Evolutionary conservation across 1,140 invertebrate species (phyloP).

Genomic region (Listronotus bonariensis): DNA sequence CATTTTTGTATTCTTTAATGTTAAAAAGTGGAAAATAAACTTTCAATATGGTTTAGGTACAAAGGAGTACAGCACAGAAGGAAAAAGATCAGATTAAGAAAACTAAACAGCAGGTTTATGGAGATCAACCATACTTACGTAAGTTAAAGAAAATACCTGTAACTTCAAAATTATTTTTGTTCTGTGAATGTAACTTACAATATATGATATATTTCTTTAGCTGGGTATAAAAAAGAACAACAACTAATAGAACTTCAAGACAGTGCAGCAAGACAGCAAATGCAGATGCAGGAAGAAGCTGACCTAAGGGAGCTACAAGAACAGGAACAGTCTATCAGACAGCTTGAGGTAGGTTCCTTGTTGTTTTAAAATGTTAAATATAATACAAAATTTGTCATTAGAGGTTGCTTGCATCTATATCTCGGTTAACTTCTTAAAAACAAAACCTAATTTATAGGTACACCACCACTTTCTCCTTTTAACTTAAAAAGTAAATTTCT

Average conservation of each 20-base stretch:
- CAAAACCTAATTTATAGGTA: no score
- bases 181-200: not conserved
- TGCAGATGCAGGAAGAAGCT: slow-evolving; percentile 83
- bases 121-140: slow-evolving; percentile 46
- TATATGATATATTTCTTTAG: slow-evolving; percentile 18
- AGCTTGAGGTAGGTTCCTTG: slow-evolving; percentile 76
- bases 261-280: slow-evolving; percentile 60
- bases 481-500: slow-evolving; percentile 4
- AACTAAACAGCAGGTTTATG: slow-evolving; percentile 61
- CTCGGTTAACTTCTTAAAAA: no score
- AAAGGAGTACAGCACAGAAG: slow-evolving; percentile 80
- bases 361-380: no score
- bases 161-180: slow-evolving; percentile 3
- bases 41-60: slow-evolving; percentile 57
- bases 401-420: no score
- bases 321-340: slow-evolving; percentile 85
- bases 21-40: no score
- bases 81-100: slow-evolving; percentile 80
- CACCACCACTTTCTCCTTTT: no score
- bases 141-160: not conserved
- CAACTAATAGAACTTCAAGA: slow-evolving; percentile 71
- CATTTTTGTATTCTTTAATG: no score
- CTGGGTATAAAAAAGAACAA: slow-evolving; percentile 60
- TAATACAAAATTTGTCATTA: no score
- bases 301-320: slow-evolving; percentile 86